phyloP scores from a whole-genome alignment of 2,888 invertebrate species.

The Strigamia transsilvanica region DNA sequence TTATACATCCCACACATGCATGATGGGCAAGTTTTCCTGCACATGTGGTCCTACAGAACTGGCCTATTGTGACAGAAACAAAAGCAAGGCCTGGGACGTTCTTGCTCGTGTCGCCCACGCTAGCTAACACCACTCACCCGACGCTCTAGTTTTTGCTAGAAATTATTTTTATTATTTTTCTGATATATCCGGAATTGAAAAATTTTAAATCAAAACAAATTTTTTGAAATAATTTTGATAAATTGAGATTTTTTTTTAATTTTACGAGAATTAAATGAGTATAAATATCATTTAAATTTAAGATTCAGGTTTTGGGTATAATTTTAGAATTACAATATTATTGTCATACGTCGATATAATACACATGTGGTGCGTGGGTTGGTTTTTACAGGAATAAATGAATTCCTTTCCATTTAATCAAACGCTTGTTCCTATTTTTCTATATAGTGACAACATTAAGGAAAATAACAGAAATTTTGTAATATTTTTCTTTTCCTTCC shows the following conservation, averaged over 20 bases:
- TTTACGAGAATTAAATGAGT: too few species aligned
- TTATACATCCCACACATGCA: neutral
- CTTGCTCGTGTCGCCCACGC: neutral
- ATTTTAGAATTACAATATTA: neutral
- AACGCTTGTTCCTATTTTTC: neutral
- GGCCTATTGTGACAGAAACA: slow-evolving; percentile 26
- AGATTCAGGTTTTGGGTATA: too few species aligned
- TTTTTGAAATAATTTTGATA: too few species aligned
- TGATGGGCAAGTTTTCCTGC: slow-evolving; percentile 13
- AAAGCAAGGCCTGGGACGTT: slow-evolving; percentile 19
- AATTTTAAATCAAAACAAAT: neutral
- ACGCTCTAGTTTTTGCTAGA: neutral
- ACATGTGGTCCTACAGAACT: slow-evolving; percentile 17
- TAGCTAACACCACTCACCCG: neutral
- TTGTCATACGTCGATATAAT: neutral
- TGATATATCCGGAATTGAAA: neutral
- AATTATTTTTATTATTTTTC: neutral
- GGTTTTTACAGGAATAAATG: slow-evolving; percentile 11
- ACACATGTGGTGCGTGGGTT: slow-evolving; percentile 25
- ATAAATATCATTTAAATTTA: too few species aligned
- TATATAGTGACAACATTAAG: slow-evolving; percentile 1
- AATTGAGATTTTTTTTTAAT: too few species aligned
- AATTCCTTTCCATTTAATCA: slow-evolving; percentile 17
- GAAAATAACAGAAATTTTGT: neutral
- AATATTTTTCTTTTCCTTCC: neutral